phyloP scores from a whole-genome alignment of 2,888 invertebrate species.

The Mystacides longicornis region DNA sequence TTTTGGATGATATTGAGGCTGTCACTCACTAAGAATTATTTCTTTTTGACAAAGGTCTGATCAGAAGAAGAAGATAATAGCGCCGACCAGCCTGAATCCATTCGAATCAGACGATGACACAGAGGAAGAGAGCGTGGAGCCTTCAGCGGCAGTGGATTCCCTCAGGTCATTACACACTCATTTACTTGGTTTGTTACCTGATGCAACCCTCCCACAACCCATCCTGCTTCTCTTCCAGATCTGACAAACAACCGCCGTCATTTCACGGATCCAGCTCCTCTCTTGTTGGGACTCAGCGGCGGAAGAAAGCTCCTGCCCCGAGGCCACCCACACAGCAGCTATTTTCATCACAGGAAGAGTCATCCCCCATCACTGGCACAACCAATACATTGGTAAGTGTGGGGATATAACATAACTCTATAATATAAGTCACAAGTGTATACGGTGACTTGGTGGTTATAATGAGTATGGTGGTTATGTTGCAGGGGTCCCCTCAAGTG shows the following conservation, averaged over 20 bases:
- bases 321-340: slow-evolving; percentile 53
- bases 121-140: slow-evolving; percentile 38
- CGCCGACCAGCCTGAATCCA: slow-evolving; percentile 56
- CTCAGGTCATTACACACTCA: not conserved
- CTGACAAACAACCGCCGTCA: slow-evolving; percentile 7
- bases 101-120: slow-evolving; percentile 65
- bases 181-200: too few relatives aligned
- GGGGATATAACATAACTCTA: not conserved
- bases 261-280: slow-evolving; percentile 22
- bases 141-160: not conserved
- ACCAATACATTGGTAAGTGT: not conserved
- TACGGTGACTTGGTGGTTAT: not conserved
- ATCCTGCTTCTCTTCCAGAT: not conserved
- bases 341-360: slow-evolving; percentile 5
- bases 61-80: slow-evolving; percentile 36
- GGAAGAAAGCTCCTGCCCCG: slow-evolving; percentile 60
- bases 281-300: slow-evolving; percentile 29
- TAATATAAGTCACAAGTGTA: not conserved
- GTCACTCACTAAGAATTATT: not conserved
- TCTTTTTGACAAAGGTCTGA: slow-evolving; percentile 5
- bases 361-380: not conserved
- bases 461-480: slow-evolving; percentile 5
- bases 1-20: too few relatives aligned
- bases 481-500: slow-evolving; percentile 31
- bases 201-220: too few relatives aligned